Evolutionary conservation across 30 jellyfish, hydroid and myxozoan species (phyloP), one percentile per base, ranked within the genome.

Genomic region (Hydractinia symbiolongicarpus): DNA sequence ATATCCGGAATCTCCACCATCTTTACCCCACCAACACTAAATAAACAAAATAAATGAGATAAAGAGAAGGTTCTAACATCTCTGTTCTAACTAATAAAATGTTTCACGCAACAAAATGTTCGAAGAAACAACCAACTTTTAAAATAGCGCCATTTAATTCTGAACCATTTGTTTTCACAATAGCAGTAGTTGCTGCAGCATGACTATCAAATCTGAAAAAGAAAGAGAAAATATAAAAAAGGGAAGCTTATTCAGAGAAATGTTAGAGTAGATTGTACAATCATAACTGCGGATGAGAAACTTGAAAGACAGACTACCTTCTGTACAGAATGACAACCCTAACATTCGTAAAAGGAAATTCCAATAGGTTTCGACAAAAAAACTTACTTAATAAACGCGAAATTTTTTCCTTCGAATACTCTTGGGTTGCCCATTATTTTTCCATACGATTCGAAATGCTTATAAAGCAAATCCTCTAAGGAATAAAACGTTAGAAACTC

Each of bases 11-110:
- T 17, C 66, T 17, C 50, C 62, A 17, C 50, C 21, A 74, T 93
- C 98, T 68, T 93, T 93, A 5, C 98, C 98, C 98, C 98, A 93
- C 98, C 98, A 93, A 61, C 98, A 93, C 98, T 93, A 61, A 13
- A 53, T 15, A 55, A 0, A 10, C 54, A 69, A 55, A 67, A 52
- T 49, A 60, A 60, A 60, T 60, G n/a, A 16, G 53, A 19, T 13
- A 6, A 66, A 66, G 50, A 6, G 0, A 19, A 66, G 50, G 50
- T 19, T 53, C 20, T n/a, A 58, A 58, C n/a, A 58, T 58, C 10
- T n/a, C n/a, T n/a, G 50, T 19, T 53, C 20, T 30, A 30, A 30
- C 44, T 30, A 30, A 30, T 30, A 30, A 30, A 30, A 30, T 30
- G 44, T 30, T 30, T 30, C 2, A 67, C 14, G 30, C 75, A 40